Base-by-base conservation (phyloP, 2,888 invertebrate species). In the Chelonus formosanus region DNA sequence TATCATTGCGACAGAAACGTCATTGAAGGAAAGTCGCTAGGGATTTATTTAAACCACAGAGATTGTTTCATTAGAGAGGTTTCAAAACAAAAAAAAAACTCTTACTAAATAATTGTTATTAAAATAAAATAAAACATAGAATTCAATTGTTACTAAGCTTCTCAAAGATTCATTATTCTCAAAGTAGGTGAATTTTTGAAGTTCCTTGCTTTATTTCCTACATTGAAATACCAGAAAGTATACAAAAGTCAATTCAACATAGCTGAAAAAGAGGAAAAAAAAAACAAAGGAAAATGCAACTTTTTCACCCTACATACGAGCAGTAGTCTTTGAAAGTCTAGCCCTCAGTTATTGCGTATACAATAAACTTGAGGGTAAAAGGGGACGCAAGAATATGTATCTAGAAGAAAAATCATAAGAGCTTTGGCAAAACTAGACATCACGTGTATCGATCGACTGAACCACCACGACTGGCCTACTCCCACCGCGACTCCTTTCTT, bases 361-460 rank as follows among this genome's bases (percentile, higher is more conserved):
- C 56, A 54, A 20, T 8, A 20, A 35, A 6, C 50, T 50, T 3
- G 31, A 10, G 8, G 34, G 57, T 52, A 43, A 43, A 63, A 60
- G 43, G 59, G 20, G 48, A 67, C 34, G 43, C 63, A 57, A 45
- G 56, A 62, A 52, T 32, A 32, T 6, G 32, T 8, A 52, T 32
- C 10, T 48, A 48, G 57, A 53, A 65, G 47, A 68, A 67, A 65
- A 62, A 59, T 59, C 43, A 58, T 50, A 68, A 54, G 55, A 50
- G 63, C 62, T 68, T 60, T 63, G 62, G 61, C 53, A 57, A 40
- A 52, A 63, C 54, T 67, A 54, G 52, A 63, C 63, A 69, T 67
- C 61, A 65, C 72, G 67, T 47, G 68, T 69, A 75, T 76, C 72
- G 75, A 75, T 75, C 75, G 74, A 71, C 73, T 67, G 65, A 55